Evolutionary conservation across 2,888 invertebrate genomes (phyloP), one percentile per base, ranked within the genome.

Genomic region (Imbricaverruca yamaguchii): DNA sequence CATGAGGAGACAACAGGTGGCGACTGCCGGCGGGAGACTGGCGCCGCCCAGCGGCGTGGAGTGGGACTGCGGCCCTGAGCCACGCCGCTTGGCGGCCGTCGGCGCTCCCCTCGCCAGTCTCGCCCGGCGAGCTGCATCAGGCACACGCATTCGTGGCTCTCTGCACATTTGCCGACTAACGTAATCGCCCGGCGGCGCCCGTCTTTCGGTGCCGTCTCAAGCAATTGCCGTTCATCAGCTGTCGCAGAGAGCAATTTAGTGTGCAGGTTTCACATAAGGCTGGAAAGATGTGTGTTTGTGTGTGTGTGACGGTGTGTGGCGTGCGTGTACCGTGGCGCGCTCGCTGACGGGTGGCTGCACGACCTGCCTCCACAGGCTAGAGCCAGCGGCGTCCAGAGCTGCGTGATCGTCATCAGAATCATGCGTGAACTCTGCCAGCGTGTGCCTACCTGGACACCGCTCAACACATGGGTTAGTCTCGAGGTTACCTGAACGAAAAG

Each of bases 331-430:
- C 12, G 3, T 11, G 59, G 59, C 15, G 59, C 12, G 59, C 39
- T 1, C 59, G 59, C 59, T 59, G 59, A 59, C 59, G 1, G 59
- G 59, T 15, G 53, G 18, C 39, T 4, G 39, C 10, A 11, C 74
- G 8, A 39, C 8, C 74, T 10, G 69, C 61, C 81, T 81, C 81
- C 85, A 86, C 89, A 96, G 96, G 98, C 97, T 91, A 95, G 96
- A 89, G 97, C 97, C 84, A 94, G 95, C 86, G 94, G 94, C 84
- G 91, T 97, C 87, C 96, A 96, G 89, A 97, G 96, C 85, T 98
- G 98, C 88, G 96, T 97, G 83, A 94, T 98, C 90, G 93, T 98
- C 86, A 96, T 99, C 87, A 92, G 98, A 84, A 93, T 99, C 86
- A 90, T 99, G 88, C 91, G 98, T 85, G 98, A 98, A 90, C 91